A percentile compares a stretch with the other conserved stretches of the same genome.
Conservation (phyloP, 2,888 invertebrate genomes). For the Allolobophora icterica region DNA sequence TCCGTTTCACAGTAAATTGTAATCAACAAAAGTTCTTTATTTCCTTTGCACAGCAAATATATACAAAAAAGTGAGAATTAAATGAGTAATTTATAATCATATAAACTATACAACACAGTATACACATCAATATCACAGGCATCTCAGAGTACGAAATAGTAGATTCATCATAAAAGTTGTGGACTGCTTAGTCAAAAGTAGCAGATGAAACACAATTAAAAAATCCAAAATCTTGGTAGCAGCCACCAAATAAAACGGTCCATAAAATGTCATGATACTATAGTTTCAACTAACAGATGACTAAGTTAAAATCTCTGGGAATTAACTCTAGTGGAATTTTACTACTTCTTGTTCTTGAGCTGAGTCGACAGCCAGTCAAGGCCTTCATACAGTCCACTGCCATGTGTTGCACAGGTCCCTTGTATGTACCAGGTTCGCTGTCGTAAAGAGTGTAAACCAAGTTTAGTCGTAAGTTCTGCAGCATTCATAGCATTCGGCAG, state of each 20-base stretch:
- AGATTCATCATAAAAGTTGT: not conserved
- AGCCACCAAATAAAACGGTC: not conserved
- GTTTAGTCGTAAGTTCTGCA: constrained; percentile 98
- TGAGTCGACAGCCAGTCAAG: constrained; percentile 99
- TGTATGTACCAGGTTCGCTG: constrained; percentile 81
- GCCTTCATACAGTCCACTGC: constrained; percentile 98
- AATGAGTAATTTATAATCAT: not conserved
- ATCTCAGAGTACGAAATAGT: not conserved
- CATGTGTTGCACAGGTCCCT: constrained; percentile 89
- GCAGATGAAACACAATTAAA: not conserved
- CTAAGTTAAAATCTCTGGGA: not conserved
- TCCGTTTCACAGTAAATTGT: no score
- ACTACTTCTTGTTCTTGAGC: constrained; percentile 72
- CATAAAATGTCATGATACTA: not conserved
- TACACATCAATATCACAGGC: not conserved
- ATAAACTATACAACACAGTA: not conserved
- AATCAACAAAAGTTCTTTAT: no score
- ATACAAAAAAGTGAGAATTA: no score
- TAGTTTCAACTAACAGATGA: not conserved
- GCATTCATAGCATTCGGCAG: constrained; percentile 99
- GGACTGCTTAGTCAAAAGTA: not conserved
- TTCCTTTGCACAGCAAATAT: no score
- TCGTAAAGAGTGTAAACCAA: constrained; percentile 94
- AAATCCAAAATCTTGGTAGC: not conserved
- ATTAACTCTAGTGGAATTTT: not conserved